Evolutionary conservation across 2,113 vertebrate genomes (phyloP).

Genomic region (Nestor notabilis): DNA sequence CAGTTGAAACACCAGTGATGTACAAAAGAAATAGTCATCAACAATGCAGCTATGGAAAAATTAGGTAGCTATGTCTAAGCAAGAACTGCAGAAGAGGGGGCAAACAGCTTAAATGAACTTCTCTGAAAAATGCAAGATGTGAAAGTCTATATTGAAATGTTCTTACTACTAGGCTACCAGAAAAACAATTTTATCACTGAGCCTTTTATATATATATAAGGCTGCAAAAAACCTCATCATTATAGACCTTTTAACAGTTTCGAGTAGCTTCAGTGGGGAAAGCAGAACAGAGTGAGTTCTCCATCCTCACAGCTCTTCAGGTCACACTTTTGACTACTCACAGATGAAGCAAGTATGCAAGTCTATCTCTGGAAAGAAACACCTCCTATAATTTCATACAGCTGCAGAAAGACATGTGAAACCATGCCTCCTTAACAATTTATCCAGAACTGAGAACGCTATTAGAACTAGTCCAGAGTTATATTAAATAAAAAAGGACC

Average conservation of each 20-base stretch:
- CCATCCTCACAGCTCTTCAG: not conserved
- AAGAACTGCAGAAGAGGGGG: not conserved
- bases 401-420: not conserved
- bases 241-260: not conserved
- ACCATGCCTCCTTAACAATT: not conserved
- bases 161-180: not conserved
- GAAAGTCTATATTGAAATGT: not conserved
- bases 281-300: not conserved
- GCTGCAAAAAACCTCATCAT: not conserved
- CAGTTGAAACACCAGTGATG: not conserved
- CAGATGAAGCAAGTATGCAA: not conserved
- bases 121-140: not conserved
- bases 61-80: not conserved
- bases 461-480: not conserved
- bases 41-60: not conserved
- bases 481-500: not conserved
- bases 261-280: not conserved
- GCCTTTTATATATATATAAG: not conserved
- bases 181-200: not conserved
- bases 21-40: not conserved
- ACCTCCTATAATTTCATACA: not conserved
- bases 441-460: not conserved
- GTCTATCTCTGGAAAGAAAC: not conserved
- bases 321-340: not conserved
- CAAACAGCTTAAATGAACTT: not conserved